A percentile compares a stretch with the other conserved stretches of the same genome.
These are phyloP conservation scores for Cherax destructor DNA, from an alignment of 1,140 invertebrate species.

Conservation along the genomic window DNA sequence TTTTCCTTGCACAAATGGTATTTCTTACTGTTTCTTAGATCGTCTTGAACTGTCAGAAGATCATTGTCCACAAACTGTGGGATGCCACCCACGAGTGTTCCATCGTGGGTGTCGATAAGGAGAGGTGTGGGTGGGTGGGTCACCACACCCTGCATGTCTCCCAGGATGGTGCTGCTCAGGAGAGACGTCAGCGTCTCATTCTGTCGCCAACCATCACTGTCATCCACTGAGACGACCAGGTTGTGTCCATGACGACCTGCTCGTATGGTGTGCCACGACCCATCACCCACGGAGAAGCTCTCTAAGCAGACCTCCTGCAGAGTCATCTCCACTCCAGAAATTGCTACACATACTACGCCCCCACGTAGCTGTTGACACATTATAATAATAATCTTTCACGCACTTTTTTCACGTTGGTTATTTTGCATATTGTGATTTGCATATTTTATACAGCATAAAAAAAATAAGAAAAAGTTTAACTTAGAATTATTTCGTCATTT, in stretches of 20 bases:
- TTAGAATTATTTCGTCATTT: too few species aligned
- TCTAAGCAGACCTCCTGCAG: slow-evolving; percentile 43
- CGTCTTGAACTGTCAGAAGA: slow-evolving; percentile 38
- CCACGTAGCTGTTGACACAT: slow-evolving; percentile 19
- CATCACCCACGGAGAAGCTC: slow-evolving; percentile 38
- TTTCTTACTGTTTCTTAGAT: slow-evolving; percentile 36
- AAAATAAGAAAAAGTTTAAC: too few species aligned
- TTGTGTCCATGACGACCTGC: slow-evolving; percentile 37
- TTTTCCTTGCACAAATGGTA: too few species aligned
- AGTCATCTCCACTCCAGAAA: neutral
- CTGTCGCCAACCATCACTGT: slow-evolving; percentile 44
- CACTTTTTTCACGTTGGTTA: too few species aligned
- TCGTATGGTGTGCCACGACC: slow-evolving; percentile 47
- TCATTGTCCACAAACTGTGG: slow-evolving; percentile 15
- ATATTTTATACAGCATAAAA: too few species aligned
- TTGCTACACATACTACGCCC: slow-evolving; percentile 32
- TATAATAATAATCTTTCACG: neutral
- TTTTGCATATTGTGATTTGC: too few species aligned
- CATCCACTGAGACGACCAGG: slow-evolving; percentile 35
- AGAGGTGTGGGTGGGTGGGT: neutral
- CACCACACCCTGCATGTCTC: neutral
- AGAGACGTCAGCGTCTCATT: slow-evolving; percentile 36
- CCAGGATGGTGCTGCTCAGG: neutral
- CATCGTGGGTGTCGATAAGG: slow-evolving; percentile 25
- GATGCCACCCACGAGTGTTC: slow-evolving; percentile 26